phyloP scores from a whole-genome alignment of 1,140 invertebrate species.

The Brachionus angularis region DNA sequence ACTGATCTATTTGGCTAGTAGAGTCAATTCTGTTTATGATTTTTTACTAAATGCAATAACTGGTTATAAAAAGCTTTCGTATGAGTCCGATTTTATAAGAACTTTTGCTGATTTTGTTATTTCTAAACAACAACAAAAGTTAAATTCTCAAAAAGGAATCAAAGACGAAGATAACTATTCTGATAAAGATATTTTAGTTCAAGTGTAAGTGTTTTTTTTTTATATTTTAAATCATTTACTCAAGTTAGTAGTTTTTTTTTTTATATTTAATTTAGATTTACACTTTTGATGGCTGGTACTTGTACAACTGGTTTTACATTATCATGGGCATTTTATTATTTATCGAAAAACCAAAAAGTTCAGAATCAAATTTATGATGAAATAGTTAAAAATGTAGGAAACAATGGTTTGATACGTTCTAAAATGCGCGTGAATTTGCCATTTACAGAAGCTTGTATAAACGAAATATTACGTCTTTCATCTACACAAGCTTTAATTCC shows the following conservation, averaged over 20 bases:
- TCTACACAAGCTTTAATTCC: slow-evolving; percentile 36
- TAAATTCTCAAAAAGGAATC: not conserved
- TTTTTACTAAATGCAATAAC: slow-evolving; percentile 11
- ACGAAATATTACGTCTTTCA: slow-evolving; percentile 40
- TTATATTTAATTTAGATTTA: not conserved
- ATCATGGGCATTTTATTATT: slow-evolving; percentile 31
- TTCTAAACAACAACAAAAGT: not conserved
- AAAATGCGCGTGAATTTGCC: slow-evolving; percentile 1
- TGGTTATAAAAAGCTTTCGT: not conserved
- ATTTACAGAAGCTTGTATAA: slow-evolving; percentile 33
- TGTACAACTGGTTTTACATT: slow-evolving; percentile 35
- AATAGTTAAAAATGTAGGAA: not conserved
- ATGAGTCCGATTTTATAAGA: slow-evolving; percentile 7
- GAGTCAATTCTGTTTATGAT: slow-evolving; percentile 10
- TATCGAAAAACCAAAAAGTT: not conserved
- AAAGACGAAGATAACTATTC: slow-evolving; percentile 29
- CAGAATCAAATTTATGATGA: slow-evolving; percentile 30
- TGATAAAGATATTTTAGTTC: slow-evolving; percentile 29
- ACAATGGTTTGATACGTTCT: not conserved
- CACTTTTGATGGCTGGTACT: slow-evolving; percentile 32
- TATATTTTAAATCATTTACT: no score
- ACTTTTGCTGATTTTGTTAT: slow-evolving; percentile 42
- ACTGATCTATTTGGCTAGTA: not conserved
- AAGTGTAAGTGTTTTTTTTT: slow-evolving; percentile 30
- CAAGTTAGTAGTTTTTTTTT: no score